Base-by-base conservation (phyloP, 1,140 invertebrate genomes). In the Mamestra configurata region DNA sequence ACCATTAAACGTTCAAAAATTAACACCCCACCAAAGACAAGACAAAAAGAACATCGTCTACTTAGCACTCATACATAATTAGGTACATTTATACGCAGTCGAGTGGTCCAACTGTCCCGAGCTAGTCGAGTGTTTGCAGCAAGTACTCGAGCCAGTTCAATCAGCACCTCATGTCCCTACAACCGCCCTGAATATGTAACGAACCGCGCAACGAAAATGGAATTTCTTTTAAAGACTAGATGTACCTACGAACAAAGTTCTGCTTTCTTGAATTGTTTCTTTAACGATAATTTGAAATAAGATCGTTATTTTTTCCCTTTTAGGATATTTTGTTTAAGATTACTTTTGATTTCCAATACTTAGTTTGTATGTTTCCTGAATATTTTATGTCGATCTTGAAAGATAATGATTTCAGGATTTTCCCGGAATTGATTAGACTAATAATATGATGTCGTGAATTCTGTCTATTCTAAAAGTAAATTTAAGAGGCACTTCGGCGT, bases 121-220 rank as follows among this genome's bases (percentile, higher is more conserved):
- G 40, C 31, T 24, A 20, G 71, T 57, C 55, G 72, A 76, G 57
- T 76, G 55, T 77, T 77, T 77, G 75, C 31, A 31, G 43, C 31
- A 37, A 77, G 75, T 40, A 55, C 75, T 79, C 40, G 77, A 61
- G 75, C 53, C 61, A 53, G 78, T 79, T 79, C 77, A 79, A 72
- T 72, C 77, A 79, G 55, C 77, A 78, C 76, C 64, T 79, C 77
- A 64, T 79, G 77, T 72, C 37, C 55, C 1, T 18, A 35, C 20
- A 51, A 24, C 18, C 24, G 71, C 20, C 57, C 57, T 75, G 70
- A 79, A 79, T 79, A 70, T 72, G 77, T 79, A 79, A 79, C 77
- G 55, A 72, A 79, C 31, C 64, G 37, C 18, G 20, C n/a, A 49
- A 72, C 77, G 53, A 24, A 79, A 79, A 79, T 49, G 24, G 37